phyloP scores from a whole-genome alignment of 2,797 vertebrate genomes.

The Molossus alvarezi region DNA sequence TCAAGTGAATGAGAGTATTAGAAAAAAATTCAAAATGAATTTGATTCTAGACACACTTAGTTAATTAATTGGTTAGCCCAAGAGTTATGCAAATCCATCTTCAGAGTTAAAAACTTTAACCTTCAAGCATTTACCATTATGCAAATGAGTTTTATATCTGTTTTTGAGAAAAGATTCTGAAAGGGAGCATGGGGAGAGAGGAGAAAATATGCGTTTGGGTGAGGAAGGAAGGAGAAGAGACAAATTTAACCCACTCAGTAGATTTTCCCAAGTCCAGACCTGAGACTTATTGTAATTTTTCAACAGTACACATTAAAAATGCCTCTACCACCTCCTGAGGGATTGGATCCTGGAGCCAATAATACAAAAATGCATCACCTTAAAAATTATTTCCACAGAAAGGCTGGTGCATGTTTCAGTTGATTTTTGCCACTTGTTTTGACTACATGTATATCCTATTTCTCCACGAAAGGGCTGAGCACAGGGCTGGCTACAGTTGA shows the following conservation, averaged over 20 bases:
- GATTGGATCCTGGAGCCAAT: neutral
- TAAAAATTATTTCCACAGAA: slow-evolving; percentile 87
- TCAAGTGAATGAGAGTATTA: slow-evolving; percentile 39
- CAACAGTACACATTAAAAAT: neutral
- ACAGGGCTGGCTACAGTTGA: slow-evolving; percentile 85
- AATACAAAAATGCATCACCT: slow-evolving; percentile 78
- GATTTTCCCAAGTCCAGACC: neutral
- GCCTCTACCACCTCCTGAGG: neutral
- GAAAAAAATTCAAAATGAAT: slow-evolving; percentile 44
- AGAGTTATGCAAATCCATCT: neutral
- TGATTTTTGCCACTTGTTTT: slow-evolving; percentile 87
- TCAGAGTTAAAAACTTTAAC: neutral
- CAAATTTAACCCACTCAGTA: neutral
- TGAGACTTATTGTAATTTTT: neutral
- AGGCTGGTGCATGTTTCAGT: slow-evolving; percentile 88
- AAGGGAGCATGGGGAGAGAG: neutral
- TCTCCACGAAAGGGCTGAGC: slow-evolving; percentile 84
- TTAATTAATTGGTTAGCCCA: neutral
- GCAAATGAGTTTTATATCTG: neutral
- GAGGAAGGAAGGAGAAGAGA: neutral
- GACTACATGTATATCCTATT: slow-evolving; percentile 85
- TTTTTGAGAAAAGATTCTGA: slow-evolving; percentile 29
- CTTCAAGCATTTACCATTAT: neutral
- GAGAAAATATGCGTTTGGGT: neutral
- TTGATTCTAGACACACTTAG: neutral